phyloP scores from a whole-genome alignment of 2,113 vertebrate genomes.

The Rattus rattus region DNA sequence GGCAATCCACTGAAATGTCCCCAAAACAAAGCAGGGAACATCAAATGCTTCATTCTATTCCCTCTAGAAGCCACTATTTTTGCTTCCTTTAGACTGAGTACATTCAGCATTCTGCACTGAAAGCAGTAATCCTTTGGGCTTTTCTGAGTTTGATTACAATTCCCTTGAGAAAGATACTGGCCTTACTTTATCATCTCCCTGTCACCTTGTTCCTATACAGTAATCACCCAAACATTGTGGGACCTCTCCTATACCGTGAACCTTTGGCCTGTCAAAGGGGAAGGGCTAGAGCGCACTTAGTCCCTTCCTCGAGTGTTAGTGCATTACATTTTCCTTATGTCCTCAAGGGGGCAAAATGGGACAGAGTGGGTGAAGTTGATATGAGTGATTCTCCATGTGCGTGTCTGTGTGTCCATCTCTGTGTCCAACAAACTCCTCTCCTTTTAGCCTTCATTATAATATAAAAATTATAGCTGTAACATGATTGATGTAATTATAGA shows the following conservation, averaged over 20 bases:
- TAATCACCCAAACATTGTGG: no score
- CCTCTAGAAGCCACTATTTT: neutral
- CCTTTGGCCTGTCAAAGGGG: neutral
- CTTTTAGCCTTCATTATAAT: neutral
- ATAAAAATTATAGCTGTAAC: neutral
- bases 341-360: neutral
- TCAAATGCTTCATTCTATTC: neutral
- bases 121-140: neutral
- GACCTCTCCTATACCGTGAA: no score
- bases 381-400: accelerated
- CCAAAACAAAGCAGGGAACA: neutral
- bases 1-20: neutral
- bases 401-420: neutral
- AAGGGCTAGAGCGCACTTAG: no score
- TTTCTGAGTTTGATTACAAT: neutral
- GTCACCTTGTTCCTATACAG: neutral
- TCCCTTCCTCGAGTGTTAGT: neutral
- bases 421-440: neutral
- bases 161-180: neutral
- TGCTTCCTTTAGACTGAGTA: neutral
- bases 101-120: neutral
- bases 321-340: neutral
- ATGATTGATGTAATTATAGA: neutral
- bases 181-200: neutral
- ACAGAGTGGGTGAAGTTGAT: neutral